Base-by-base conservation (phyloP, 2,113 vertebrate species). In the Solea senegalensis region DNA sequence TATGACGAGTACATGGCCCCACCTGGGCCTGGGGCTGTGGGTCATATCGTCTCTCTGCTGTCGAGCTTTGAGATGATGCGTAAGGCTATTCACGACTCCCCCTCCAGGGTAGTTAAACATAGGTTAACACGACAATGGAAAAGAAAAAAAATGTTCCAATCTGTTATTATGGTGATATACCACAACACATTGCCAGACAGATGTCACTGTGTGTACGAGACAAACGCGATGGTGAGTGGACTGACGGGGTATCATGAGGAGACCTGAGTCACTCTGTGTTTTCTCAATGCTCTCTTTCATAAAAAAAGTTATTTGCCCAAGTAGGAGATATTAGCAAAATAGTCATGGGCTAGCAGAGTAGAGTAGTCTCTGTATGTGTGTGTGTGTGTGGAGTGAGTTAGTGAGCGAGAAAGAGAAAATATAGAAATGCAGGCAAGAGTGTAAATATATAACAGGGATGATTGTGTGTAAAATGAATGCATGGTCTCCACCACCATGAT, bases 91-190 rank as follows among this genome's bases (percentile, higher is more conserved):
- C 45, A 53, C 66, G 60, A 80, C 51, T 57, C 62, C 53, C 59
- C 59, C 43, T 21, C 21, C 49, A 2, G 76, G 78, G 72, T 56
- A 75, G 74, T 44, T 68, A 45, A 54, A 65, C 52, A 50, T 52
- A 55, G 57, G 49, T 51, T 53, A 80, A 67, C 41, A 65, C 64
- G 51, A 82, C 81, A 80, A 64, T 81, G 70, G 21, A 21, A 21
- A 21, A 21, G 21, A 21, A 21, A 21, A 21, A 21, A 21, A 69
- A 56, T 57, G 64, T 66, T 76, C 55, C 65, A 74, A 57, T 76
- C 65, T 89, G 84, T 87, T 73, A 86, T 88, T 83, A 84, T 53
- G 69, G 51, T 46, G 56, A 78, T 74, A 78, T 74, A 59, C 76
- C 73, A 66, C 72, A 82, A 57, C 12, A 53, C 73, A 70, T 59